Base-by-base conservation (phyloP, 2,113 vertebrate species). In the Bubo scandiacus region DNA sequence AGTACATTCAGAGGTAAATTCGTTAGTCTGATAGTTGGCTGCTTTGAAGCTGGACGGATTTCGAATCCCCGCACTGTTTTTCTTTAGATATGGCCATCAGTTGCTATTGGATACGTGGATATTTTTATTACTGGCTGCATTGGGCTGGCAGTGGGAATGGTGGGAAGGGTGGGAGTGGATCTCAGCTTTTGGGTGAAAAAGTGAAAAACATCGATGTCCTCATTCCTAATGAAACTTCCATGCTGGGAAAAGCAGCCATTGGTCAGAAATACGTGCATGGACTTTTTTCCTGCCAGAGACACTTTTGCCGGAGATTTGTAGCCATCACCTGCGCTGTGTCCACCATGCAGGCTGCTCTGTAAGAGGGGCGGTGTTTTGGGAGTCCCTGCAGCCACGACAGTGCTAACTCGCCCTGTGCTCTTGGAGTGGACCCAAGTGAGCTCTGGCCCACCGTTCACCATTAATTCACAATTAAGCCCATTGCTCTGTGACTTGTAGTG, bases 271-370 rank as follows among this genome's bases (percentile, higher is more conserved):
- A 26, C 0, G 0, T 40, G 30, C 11, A 7, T 20, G 21, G 5
- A 2, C 15, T 21, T 78, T 70, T 42, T 75, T 13, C 49, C 12
- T 67, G 78, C 20, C 3, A 19, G 57, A 75, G 47, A 29, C 10
- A 2, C 52, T 36, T 93, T 36, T 40, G 45, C 65, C 58, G 47
- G 30, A 34, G 36, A 65, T 77, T 59, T 89, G 40, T 43, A 86
- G 54, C 43, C 6, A 0, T 77, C 1, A 0, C 54, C 63, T 7
- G 11, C 0, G 6, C 63, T 47, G 2, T 2, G 2, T 43, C 36
- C 81, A 81, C 34, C 4, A 0, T 9, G 23, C 6, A 59, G 29
- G n/a, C 55, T 90, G 54, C 13, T 55, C n/a, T 63, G 32, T 22
- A 40, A 62, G 30, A 57, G 51, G 29, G 22, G 34, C 0, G 7